Base-by-base conservation (phyloP, 1,140 invertebrate genomes). In the Calliopsis andreniformis region DNA sequence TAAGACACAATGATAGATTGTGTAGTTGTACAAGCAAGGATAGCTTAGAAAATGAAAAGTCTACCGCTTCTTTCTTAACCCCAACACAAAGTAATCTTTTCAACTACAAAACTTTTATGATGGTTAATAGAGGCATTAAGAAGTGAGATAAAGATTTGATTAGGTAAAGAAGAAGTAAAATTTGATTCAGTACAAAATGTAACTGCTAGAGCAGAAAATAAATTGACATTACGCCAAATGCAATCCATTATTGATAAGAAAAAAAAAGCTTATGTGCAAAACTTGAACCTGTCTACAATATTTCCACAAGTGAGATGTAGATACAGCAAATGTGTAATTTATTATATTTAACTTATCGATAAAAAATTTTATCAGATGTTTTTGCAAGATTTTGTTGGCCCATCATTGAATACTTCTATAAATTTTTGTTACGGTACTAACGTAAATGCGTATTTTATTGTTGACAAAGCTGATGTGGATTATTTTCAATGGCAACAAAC, bases 251-350 rank as follows among this genome's bases (percentile, higher is more conserved):
- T 39, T 8, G 30, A 66, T 20, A 51, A 14, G 28, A 68, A 47
- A 25, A 69, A 5, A 10, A 67, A 16, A 43, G 18, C 63, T 32
- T 7, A 14, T 23, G 5, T 55, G 20, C 59, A 78, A 55, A 84
- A 80, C 51, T 39, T 58, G 18, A 51, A 35, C 47, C 30, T 83
- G 5, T 80, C 62, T 16, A 20, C 35, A 28, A 35, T 53, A 12
- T 80, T 77, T 61, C 81, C 81, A 51, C 6, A 80, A 75, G 83
- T 83, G 47, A 78, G 81, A 58, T 58, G 5, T 23, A 18, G 12
- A 25, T n/a, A 35, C 28, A 25, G 32, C 0, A 2, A 14, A 25
- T n/a, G n/a, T 16, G 3, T 20, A 8, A 3, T 1, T 7, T 16
- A 18, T 18, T 56, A n/a, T 3, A 0, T 2, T 35, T 51, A 20